phyloP scores from a whole-genome alignment of 2,888 invertebrate species.

The Chaitophorus viminalis region DNA sequence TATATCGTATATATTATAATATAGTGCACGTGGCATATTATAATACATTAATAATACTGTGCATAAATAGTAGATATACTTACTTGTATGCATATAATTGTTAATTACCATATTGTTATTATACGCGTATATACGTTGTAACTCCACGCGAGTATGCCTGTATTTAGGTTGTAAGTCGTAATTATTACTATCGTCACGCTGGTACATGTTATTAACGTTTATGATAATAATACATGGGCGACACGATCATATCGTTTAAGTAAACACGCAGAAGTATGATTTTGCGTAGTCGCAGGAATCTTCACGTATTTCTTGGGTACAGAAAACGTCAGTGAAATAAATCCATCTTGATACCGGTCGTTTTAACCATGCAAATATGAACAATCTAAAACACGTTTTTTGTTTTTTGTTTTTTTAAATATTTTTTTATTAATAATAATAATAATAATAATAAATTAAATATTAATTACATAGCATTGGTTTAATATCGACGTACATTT shows the following conservation, averaged over 20 bases:
- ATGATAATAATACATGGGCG: too few relatives aligned
- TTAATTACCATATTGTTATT: not conserved
- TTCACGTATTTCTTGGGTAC: too few relatives aligned
- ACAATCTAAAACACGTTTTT: not conserved
- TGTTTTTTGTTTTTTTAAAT: not conserved
- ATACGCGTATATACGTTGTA: not conserved
- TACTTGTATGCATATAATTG: not conserved
- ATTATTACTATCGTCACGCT: too few relatives aligned
- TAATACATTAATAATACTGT: not conserved
- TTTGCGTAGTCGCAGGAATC: too few relatives aligned
- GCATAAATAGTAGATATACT: not conserved
- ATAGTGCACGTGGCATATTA: not conserved
- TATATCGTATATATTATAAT: too few relatives aligned
- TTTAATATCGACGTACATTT: conserved; percentile 33
- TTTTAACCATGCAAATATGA: too few relatives aligned
- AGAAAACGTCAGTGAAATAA: too few relatives aligned
- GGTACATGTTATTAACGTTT: too few relatives aligned
- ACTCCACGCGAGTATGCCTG: not conserved
- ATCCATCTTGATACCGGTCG: too few relatives aligned
- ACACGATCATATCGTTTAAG: too few relatives aligned
- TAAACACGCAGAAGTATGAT: too few relatives aligned
- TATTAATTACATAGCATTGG: conserved; percentile 47
- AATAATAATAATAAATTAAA: conserved; percentile 46
- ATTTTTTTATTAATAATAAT: not conserved
- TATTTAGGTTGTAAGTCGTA: not conserved